phyloP scores from a whole-genome alignment of 2,888 invertebrate genomes.

The Zaprionus bogoriensis region DNA sequence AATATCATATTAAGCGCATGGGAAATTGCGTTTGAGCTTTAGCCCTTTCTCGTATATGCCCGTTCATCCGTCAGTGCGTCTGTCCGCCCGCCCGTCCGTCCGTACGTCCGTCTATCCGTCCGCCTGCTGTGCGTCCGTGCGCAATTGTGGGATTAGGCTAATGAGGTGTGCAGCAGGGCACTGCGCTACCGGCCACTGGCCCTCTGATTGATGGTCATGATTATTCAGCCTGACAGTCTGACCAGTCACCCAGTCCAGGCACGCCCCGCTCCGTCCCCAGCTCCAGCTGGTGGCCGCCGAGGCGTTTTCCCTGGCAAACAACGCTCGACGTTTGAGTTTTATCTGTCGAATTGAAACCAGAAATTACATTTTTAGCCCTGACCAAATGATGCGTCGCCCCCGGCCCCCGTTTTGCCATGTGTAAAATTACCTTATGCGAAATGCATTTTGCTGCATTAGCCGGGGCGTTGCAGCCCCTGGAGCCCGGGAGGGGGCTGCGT shows the following conservation, averaged over 20 bases:
- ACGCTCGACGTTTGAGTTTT: constrained; percentile 40
- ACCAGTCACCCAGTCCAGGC: constrained; percentile 32
- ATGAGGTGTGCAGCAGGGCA: constrained; percentile 69
- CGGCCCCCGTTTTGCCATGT: constrained; percentile 54
- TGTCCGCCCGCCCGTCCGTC: constrained; percentile 5
- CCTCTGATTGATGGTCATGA: constrained; percentile 70
- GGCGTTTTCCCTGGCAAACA: constrained; percentile 26
- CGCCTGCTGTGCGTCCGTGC: constrained; percentile 53
- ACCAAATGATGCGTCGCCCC: constrained; percentile 49
- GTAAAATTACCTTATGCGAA: constrained; percentile 70
- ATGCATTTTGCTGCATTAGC: constrained; percentile 69
- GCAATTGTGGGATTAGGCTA: constrained; percentile 71
- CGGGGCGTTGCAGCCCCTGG: too few relatives aligned
- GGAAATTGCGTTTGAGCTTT: constrained; percentile 42
- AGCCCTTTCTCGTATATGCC: constrained; percentile 3
- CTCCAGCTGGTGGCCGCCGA: not conserved
- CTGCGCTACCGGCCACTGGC: constrained; percentile 42
- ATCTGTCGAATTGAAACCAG: constrained; percentile 54
- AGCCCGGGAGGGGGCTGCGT: not conserved
- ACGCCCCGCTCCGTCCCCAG: not conserved
- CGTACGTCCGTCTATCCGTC: constrained; percentile 11
- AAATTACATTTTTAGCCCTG: constrained; percentile 56
- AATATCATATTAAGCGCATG: constrained; percentile 55
- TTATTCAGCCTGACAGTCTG: constrained; percentile 69
- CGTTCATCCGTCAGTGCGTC: not conserved